phyloP scores from a whole-genome alignment of 2,113 vertebrate genomes.

The Scopus umbretta region DNA sequence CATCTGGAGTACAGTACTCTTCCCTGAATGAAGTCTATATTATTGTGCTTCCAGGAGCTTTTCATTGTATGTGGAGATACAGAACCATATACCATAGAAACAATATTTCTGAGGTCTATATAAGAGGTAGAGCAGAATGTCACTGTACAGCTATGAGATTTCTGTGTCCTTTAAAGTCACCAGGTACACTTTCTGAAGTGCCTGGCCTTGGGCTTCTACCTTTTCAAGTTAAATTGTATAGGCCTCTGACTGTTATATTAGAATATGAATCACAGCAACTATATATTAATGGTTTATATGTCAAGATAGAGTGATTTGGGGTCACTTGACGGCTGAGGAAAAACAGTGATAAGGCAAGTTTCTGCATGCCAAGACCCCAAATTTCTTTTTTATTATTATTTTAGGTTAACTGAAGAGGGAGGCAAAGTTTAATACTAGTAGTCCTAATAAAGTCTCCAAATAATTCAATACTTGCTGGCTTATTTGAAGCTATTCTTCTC shows the following conservation, averaged over 20 bases:
- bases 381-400: neutral
- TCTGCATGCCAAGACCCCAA: neutral
- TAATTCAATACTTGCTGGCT: neutral
- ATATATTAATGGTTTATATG: neutral
- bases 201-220: neutral
- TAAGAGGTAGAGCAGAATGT: neutral
- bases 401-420: neutral
- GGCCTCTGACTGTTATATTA: neutral
- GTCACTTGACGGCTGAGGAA: neutral
- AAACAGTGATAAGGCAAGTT: neutral
- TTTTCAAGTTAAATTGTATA: neutral
- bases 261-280: neutral
- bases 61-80: neutral
- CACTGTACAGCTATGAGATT: neutral
- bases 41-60: neutral
- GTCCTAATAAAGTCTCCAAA: neutral
- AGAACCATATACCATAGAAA: neutral
- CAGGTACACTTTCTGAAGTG: neutral
- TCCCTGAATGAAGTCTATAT: neutral
- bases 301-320: neutral
- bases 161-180: neutral
- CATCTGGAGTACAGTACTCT: neutral
- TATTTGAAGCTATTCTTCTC: neutral
- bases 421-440: neutral
- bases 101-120: neutral